Evolutionary conservation across 23 tunicate genomes (phyloP).

Genomic region (Ascidia mentula): DNA sequence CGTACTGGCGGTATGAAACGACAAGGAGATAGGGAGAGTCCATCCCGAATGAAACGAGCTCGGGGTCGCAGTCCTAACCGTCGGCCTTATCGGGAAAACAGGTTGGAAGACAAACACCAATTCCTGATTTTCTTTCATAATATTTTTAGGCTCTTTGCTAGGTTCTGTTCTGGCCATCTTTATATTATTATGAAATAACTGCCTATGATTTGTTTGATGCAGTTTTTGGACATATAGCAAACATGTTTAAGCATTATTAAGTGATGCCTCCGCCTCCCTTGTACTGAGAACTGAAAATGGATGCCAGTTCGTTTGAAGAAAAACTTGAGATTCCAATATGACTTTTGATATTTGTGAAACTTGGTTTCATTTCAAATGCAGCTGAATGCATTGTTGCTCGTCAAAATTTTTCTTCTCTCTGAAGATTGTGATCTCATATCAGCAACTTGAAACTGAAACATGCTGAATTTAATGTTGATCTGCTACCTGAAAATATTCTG

Average conservation of each 20-base stretch:
- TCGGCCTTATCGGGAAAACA: constrained; percentile 65
- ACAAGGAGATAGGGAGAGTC: constrained; percentile 79
- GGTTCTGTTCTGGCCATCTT: neutral
- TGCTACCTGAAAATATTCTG: no score
- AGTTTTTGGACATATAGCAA: no score
- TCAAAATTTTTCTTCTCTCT: neutral
- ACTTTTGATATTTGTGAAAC: neutral
- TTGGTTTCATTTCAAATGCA: neutral
- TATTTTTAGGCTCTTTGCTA: neutral
- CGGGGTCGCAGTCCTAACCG: constrained; percentile 82
- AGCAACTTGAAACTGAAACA: neutral
- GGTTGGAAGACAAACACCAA: constrained; percentile 51
- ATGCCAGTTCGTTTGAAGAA: no score
- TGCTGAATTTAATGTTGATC: constrained; percentile 1
- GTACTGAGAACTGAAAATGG: no score
- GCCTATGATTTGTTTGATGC: neutral
- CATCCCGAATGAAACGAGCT: constrained; percentile 58
- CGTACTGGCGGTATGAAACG: constrained; percentile 47
- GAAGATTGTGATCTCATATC: neutral
- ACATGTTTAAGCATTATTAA: no score
- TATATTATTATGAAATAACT: neutral
- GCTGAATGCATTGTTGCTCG: constrained; percentile 13
- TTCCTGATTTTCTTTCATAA: neutral
- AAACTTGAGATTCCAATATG: no score
- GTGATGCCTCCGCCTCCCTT: no score